Conservation (phyloP, 2,888 invertebrate genomes). For the Elaeidobius kamerunicus region DNA sequence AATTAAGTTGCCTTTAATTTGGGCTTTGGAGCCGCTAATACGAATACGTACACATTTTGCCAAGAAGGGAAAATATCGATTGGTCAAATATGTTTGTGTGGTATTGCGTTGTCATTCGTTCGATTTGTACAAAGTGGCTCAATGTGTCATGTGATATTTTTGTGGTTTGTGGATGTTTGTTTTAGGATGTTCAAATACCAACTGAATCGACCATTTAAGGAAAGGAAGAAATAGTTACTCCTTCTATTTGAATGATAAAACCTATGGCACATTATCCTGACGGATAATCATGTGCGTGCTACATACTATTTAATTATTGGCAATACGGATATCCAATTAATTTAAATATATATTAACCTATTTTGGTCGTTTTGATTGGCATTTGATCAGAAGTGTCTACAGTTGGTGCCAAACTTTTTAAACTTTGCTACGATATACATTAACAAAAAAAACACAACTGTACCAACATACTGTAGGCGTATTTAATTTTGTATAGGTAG, state of each 20-base stretch:
- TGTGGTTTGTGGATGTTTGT: constrained; percentile 48
- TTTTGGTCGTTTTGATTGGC: not conserved
- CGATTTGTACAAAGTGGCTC: constrained; percentile 44
- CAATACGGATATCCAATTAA: too few species aligned
- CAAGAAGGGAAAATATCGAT: constrained; percentile 11
- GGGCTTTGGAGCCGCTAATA: constrained; percentile 39
- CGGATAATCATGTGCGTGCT: too few species aligned
- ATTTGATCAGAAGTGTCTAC: constrained; percentile 35
- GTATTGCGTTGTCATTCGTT: constrained; percentile 39
- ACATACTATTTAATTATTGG: too few species aligned
- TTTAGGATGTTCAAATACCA: constrained; percentile 26
- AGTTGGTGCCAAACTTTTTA: constrained; percentile 43
- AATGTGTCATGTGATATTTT: constrained; percentile 52
- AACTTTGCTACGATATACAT: constrained; percentile 23
- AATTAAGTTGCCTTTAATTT: constrained; percentile 37
- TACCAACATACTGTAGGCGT: constrained; percentile 40
- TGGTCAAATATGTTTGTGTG: constrained; percentile 32
- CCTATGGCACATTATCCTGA: too few species aligned
- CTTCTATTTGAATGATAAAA: too few species aligned
- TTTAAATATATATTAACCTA: too few species aligned
- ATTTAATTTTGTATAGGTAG: constrained; percentile 37
- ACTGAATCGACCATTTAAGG: too few species aligned
- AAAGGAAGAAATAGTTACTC: too few species aligned
- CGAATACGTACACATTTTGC: constrained; percentile 47
- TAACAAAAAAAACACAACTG: constrained; percentile 24